phyloP scores from a whole-genome alignment of 92 coral and sea anemone genomes.

The Hydrozoanthus gracilis region DNA sequence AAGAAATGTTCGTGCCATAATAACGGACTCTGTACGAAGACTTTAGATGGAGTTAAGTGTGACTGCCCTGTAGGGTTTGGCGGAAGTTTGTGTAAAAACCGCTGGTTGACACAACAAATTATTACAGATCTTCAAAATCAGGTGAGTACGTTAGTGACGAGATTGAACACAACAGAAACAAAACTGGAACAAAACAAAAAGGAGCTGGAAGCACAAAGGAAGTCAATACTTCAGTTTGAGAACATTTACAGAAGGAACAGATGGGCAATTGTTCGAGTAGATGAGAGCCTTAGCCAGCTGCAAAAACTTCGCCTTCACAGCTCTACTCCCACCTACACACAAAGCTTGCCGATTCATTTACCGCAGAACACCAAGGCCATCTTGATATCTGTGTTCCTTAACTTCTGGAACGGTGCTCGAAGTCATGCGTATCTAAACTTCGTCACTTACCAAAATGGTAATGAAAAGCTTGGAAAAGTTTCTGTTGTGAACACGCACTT shows the following conservation, averaged over 20 bases:
- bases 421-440: constrained; percentile 59
- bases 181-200: constrained; percentile 28
- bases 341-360: constrained; percentile 54
- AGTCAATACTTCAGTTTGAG: neutral
- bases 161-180: neutral
- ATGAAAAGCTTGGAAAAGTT: constrained; percentile 43
- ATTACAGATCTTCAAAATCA: constrained; percentile 25
- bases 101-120: constrained; percentile 31
- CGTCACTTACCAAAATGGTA: constrained; percentile 49
- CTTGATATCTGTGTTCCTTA: constrained; percentile 67
- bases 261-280: constrained; percentile 61
- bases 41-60: constrained; percentile 41
- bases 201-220: neutral
- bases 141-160: neutral
- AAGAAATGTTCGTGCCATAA: constrained; percentile 48
- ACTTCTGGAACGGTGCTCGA: constrained; percentile 42
- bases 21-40: constrained; percentile 45
- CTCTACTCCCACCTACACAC: constrained; percentile 59
- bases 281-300: constrained; percentile 44
- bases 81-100: constrained; percentile 40
- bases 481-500: constrained; percentile 49
- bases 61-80: constrained; percentile 50
- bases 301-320: constrained; percentile 39
- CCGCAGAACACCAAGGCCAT: constrained; percentile 69
- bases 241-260: constrained; percentile 7